Percentiles rank a stretch among this genome's conserved stretches.
Conservation (phyloP, 2,113 vertebrate species). For the Probosciger aterrimus region DNA sequence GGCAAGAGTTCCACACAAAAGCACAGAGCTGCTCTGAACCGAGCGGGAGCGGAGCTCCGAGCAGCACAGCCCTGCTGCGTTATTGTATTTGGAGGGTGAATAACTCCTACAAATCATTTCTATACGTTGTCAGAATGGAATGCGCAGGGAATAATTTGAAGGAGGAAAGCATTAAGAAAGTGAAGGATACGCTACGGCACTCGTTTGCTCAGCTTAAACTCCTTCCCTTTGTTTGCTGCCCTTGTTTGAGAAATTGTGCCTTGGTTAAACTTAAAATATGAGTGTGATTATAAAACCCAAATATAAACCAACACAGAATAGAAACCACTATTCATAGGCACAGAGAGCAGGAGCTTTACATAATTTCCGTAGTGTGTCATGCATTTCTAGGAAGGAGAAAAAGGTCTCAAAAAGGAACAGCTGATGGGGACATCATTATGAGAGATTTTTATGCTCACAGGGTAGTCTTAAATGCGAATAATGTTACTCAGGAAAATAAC, state of each 20-base stretch:
- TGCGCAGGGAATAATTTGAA: neutral
- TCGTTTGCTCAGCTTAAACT: neutral
- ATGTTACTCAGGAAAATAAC: neutral
- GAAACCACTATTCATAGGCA: conserved; percentile 44
- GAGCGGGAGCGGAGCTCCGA: neutral
- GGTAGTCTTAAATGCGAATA: conserved; percentile 19
- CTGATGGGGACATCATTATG: conserved; percentile 44
- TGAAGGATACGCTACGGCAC: neutral
- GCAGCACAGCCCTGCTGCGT: conserved; percentile 28
- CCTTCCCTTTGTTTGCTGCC: conserved; percentile 48
- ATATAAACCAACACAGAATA: conserved; percentile 43
- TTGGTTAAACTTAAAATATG: conserved; percentile 61
- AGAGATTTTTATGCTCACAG: conserved; percentile 36
- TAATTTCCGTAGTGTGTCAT: conserved; percentile 13
- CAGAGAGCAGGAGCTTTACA: conserved; percentile 36
- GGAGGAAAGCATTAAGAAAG: neutral
- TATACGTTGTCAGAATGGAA: neutral
- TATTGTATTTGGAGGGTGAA: conserved; percentile 34
- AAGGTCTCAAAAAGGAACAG: conserved; percentile 48
- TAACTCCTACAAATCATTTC: conserved; percentile 54
- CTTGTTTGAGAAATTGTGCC: conserved; percentile 49
- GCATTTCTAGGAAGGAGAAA: conserved; percentile 54
- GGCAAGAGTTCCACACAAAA: neutral
- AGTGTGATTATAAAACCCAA: conserved; percentile 57
- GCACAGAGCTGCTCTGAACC: neutral